Percentiles rank a stretch among this genome's conserved stretches.
phyloP scores from a whole-genome alignment of 1,140 invertebrate species.

The Lasioglossum baleicum region DNA sequence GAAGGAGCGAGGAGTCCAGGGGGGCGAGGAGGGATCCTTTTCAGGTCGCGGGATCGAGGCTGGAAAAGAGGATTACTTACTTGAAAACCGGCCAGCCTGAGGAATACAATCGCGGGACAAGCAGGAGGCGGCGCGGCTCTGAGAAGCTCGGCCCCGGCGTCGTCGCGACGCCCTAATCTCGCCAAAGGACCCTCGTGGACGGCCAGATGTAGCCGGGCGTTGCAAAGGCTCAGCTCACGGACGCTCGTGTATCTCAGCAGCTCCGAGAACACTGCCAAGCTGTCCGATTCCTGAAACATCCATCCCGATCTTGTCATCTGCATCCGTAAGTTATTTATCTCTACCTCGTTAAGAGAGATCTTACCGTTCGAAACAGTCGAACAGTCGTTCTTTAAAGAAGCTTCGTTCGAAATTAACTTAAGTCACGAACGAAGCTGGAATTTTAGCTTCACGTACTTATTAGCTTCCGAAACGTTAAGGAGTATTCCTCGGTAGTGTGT shows the following conservation, averaged over 20 bases:
- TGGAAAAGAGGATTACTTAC: slow-evolving; percentile 64
- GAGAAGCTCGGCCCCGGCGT: slow-evolving; percentile 74
- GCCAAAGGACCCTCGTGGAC: slow-evolving; percentile 76
- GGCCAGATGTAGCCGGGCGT: slow-evolving; percentile 78
- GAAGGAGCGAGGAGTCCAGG: not conserved
- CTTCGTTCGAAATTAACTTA: too few species aligned
- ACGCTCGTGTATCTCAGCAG: slow-evolving; percentile 76
- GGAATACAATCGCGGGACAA: slow-evolving; percentile 77
- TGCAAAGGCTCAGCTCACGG: slow-evolving; percentile 77
- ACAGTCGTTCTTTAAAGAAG: too few species aligned
- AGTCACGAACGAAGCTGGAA: too few species aligned
- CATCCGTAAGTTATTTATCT: too few species aligned
- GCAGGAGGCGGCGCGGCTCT: slow-evolving; percentile 68
- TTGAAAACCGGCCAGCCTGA: slow-evolving; percentile 80
- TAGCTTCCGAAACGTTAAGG: too few species aligned
- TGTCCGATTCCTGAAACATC: slow-evolving; percentile 78
- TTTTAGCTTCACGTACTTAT: too few species aligned
- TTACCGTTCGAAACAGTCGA: too few species aligned
- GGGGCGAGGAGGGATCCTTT: not conserved
- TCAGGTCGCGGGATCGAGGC: not conserved
- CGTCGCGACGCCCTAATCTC: slow-evolving; percentile 74
- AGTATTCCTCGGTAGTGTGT: too few species aligned
- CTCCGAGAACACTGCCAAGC: slow-evolving; percentile 75
- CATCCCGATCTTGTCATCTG: too few species aligned
- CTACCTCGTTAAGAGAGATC: too few species aligned